These are phyloP conservation scores for Sebastes itinus DNA, from an alignment of 2,797 vertebrate genomes.

Conservation along the genomic window DNA sequence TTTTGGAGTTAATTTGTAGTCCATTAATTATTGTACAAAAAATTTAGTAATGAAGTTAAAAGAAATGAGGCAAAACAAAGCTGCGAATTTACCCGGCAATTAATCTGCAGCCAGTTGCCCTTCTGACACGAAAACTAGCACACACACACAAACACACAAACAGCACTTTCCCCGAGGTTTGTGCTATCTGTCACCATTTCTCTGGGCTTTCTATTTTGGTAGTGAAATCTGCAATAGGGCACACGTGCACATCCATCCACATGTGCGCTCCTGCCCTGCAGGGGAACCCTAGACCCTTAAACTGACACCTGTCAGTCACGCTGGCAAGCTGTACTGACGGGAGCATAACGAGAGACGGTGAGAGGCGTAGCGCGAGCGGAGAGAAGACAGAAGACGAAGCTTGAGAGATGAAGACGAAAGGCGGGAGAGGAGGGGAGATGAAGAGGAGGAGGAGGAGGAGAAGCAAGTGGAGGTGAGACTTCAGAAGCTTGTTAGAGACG, in stretches of 20 bases:
- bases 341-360: constrained; percentile 59
- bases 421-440: constrained; percentile 54
- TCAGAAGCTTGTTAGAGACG: constrained; percentile 72
- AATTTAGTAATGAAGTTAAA: neutral
- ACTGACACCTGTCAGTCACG: constrained; percentile 80
- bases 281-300: constrained; percentile 61
- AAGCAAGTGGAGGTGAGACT: constrained; percentile 71
- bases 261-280: constrained; percentile 42
- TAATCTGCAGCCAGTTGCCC: constrained; percentile 7
- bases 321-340: constrained; percentile 56
- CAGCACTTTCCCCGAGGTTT: constrained; percentile 23
- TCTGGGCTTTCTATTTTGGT: constrained; percentile 62
- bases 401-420: constrained; percentile 59
- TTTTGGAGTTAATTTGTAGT: neutral
- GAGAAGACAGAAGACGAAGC: constrained; percentile 39
- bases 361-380: constrained; percentile 29
- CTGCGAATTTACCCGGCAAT: constrained; percentile 11
- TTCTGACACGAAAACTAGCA: constrained; percentile 19
- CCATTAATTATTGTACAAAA: neutral
- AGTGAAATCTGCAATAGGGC: constrained; percentile 36
- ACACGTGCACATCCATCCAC: constrained; percentile 32
- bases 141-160: constrained; percentile 8
- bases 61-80: neutral
- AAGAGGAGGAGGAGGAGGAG: constrained; percentile 47
- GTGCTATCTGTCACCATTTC: constrained; percentile 50